Evolutionary conservation across 2,797 vertebrate genomes (phyloP).

Genomic region (Lutra lutra): DNA sequence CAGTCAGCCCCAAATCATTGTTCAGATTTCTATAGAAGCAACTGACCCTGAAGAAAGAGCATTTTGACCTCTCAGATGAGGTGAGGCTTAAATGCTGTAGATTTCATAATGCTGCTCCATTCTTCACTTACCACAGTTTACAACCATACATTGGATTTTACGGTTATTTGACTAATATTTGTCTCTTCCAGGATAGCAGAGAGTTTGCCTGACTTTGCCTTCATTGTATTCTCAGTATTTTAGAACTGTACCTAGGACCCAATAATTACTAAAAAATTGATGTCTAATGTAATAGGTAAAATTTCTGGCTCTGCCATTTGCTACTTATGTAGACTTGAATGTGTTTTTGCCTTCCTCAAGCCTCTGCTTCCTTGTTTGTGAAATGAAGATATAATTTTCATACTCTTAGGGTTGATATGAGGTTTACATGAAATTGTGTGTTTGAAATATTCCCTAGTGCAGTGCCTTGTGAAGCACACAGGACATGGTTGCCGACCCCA

Average conservation of each 20-base stretch:
- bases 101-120: fast-evolving
- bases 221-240: background rate
- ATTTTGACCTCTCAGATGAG: background rate
- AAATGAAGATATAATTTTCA: background rate
- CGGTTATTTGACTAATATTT: background rate
- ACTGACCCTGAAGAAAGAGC: background rate
- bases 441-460: background rate
- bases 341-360: background rate
- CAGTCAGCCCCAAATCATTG: background rate
- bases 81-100: background rate
- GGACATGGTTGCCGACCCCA: background rate
- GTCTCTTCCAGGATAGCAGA: background rate
- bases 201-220: no score
- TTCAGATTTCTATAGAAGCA: background rate
- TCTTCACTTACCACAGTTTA: background rate
- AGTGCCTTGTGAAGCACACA: background rate
- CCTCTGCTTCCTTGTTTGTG: background rate
- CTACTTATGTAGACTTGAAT: background rate
- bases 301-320: background rate
- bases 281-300: background rate
- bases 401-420: background rate
- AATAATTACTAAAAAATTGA: background rate
- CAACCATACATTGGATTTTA: background rate
- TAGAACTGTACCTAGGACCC: background rate
- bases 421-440: background rate